phyloP scores from a whole-genome alignment of 2,888 invertebrate species.

The Notodonta ziczac region DNA sequence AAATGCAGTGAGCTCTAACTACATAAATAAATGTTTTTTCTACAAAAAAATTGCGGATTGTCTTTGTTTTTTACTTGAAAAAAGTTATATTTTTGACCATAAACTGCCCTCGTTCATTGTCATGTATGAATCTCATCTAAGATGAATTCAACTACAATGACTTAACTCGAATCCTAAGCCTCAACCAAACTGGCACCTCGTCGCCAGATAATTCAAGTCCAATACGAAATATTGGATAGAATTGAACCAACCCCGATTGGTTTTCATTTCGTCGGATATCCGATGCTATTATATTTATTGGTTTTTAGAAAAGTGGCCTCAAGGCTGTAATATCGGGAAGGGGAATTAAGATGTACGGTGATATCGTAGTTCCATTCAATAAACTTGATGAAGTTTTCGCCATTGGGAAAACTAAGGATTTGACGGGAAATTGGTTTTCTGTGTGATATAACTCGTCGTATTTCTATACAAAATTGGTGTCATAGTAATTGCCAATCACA shows the following conservation, averaged over 20 bases:
- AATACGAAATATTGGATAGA: conserved; percentile 56
- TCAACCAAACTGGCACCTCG: conserved; percentile 11
- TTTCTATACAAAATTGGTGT: not conserved
- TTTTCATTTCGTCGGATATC: conserved; percentile 66
- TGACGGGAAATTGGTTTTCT: not conserved
- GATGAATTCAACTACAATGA: too few relatives aligned
- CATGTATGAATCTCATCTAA: too few relatives aligned
- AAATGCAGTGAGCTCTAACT: too few relatives aligned
- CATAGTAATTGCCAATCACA: too few relatives aligned
- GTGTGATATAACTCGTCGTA: not conserved
- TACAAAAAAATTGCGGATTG: too few relatives aligned
- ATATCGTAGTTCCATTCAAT: conserved; percentile 5
- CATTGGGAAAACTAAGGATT: conserved; percentile 1
- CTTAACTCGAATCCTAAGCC: too few relatives aligned
- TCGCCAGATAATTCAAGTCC: conserved; percentile 45
- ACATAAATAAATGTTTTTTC: too few relatives aligned
- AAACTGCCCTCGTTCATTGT: too few relatives aligned
- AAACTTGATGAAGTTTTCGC: conserved; percentile 3
- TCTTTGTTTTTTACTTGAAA: too few relatives aligned
- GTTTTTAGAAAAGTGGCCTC: conserved; percentile 69
- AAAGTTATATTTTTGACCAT: too few relatives aligned
- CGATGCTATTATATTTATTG: conserved; percentile 73
- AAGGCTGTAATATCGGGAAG: conserved; percentile 54
- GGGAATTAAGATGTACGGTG: conserved; percentile 56
- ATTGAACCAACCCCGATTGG: conserved; percentile 56